These are phyloP conservation scores for Struthio camelus DNA, from an alignment of 2,113 vertebrate genomes.

Conservation along the genomic window DNA sequence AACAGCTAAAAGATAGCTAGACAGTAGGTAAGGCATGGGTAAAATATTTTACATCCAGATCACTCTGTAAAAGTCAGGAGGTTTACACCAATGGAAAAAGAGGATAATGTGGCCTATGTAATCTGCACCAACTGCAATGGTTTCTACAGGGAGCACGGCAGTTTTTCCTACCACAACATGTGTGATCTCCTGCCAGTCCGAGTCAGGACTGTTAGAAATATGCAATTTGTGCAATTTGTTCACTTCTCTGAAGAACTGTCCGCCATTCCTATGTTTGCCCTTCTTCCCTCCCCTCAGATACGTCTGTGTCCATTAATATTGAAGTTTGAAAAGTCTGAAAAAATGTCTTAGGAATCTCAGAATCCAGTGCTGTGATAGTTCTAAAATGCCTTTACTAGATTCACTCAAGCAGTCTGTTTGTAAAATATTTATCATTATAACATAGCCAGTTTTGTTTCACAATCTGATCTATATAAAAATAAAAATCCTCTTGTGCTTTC, in stretches of 20 bases:
- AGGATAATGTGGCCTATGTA: neutral
- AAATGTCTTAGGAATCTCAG: neutral
- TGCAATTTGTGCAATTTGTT: neutral
- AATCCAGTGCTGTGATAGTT: neutral
- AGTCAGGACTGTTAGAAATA: neutral
- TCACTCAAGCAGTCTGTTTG: neutral
- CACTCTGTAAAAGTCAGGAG: neutral
- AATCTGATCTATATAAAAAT: neutral
- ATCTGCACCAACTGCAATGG: neutral
- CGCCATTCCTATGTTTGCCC: neutral
- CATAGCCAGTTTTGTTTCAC: neutral
- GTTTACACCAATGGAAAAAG: neutral
- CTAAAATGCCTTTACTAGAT: neutral
- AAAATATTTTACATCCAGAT: neutral
- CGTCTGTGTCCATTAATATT: neutral
- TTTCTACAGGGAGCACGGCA: neutral
- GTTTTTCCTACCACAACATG: neutral
- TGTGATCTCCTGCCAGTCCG: neutral
- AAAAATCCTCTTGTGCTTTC: neutral
- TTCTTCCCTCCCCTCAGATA: neutral
- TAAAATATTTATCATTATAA: neutral
- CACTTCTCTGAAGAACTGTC: neutral
- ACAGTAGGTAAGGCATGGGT: neutral
- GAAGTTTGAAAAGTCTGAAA: neutral
- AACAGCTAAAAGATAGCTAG: neutral